Base-by-base conservation (phyloP, 2,797 vertebrate genomes). In the Myioborus melanocephalus region DNA sequence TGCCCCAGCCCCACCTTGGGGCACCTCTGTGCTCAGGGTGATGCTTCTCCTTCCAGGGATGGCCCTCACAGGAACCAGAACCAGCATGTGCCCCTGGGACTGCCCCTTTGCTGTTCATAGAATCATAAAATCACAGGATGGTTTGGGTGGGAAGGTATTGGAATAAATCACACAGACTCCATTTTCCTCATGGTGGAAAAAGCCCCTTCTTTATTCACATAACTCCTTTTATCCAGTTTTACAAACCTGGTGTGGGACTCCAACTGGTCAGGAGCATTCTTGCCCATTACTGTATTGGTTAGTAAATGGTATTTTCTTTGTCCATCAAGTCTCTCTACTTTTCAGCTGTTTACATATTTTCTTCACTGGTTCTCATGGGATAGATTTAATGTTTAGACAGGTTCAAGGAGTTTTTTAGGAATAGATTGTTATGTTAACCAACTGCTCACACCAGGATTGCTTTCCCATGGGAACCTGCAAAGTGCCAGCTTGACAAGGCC, bases 1-100 rank as follows among this genome's bases (percentile, higher is more conserved):
- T 6, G 23, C 13, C 32, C 22, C 50, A 64, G 32, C 23, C 14
- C 5, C 30, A 16, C 10, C 6, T 1, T 1, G 20, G 37, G 69
- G 26, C 32, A 24, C 2, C 0, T 22, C 47, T 71, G 39, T 57
- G 56, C 53, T 63, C 4, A 1, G 9, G 3, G 2, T 43, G 57
- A 2, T 47, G 53, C 23, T 59, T 18, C 66, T 72, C 32, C 14
- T 20, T 28, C 17, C 56, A 64, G 39, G 12, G n/a, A 6, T 52
- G 41, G 15, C 9, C 32, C 64, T 68, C 26, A 32, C 30, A 8
- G 55, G 30, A 34, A 2, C 32, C 30, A 10, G 2, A 34, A 11
- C 27, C 15, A 14, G 5, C 5, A 2, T 2, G 35, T 55, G 52
- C 18, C 15, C 4, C 44, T 49, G 63, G 44, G 27, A 46, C 41